Evolutionary conservation across 2,113 vertebrate genomes (phyloP).

Genomic region (Clinocottus analis): DNA sequence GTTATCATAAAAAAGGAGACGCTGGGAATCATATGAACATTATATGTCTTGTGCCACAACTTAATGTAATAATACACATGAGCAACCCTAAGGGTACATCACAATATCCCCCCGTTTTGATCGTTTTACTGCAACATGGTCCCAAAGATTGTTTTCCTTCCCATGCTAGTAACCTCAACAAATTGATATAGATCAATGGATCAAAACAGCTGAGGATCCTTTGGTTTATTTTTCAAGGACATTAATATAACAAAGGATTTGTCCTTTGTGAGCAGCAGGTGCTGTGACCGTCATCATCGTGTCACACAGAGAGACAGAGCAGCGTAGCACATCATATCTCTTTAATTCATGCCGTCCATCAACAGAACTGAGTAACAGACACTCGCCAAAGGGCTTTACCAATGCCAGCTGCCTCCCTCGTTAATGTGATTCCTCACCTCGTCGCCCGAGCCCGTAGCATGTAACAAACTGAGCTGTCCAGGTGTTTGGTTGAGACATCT

Average conservation of each 20-base stretch:
- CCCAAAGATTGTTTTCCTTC: background rate
- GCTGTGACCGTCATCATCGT: slow-evolving; percentile 27
- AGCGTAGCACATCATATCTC: slow-evolving; percentile 57
- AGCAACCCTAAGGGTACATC: background rate
- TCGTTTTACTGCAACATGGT: background rate
- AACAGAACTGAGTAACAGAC: slow-evolving; percentile 62
- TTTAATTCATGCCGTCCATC: slow-evolving; percentile 66
- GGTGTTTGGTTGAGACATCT: slow-evolving; percentile 56
- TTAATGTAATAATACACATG: background rate
- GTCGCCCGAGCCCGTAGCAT: slow-evolving; percentile 31
- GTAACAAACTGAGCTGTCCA: slow-evolving; percentile 34
- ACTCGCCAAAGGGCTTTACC: slow-evolving; percentile 51
- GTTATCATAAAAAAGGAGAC: too few relatives aligned
- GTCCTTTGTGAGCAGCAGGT: slow-evolving; percentile 26
- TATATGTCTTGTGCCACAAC: background rate
- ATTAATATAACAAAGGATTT: slow-evolving; percentile 9
- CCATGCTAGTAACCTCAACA: background rate
- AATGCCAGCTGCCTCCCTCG: slow-evolving; percentile 70
- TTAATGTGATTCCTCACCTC: slow-evolving; percentile 75
- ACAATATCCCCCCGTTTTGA: background rate
- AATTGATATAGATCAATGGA: background rate
- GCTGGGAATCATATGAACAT: background rate
- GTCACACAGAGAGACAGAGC: slow-evolving; percentile 51
- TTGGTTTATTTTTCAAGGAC: slow-evolving; percentile 12
- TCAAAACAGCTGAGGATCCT: background rate